phyloP scores from a whole-genome alignment of 2,113 vertebrate species.

The Tachysurus fulvidraco region DNA sequence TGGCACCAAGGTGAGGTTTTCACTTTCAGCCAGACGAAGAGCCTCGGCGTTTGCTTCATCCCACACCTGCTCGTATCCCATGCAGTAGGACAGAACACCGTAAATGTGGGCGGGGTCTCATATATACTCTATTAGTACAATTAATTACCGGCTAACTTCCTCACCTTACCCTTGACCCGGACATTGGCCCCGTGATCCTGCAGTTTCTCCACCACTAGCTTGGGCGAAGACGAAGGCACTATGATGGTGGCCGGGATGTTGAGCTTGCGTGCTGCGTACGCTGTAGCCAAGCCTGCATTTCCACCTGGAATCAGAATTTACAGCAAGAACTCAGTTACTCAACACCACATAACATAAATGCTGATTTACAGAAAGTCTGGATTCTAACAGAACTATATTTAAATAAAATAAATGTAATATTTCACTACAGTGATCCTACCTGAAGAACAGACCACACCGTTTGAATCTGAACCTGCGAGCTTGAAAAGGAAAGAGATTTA shows the following conservation, averaged over 20 bases:
- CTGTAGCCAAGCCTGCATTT: conserved; percentile 77
- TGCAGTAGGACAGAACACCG: too few relatives aligned
- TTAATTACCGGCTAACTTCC: background rate
- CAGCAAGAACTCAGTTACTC: background rate
- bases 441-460: conserved; percentile 77
- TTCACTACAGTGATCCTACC: conserved; percentile 57
- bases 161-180: conserved; percentile 70
- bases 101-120: too few relatives aligned
- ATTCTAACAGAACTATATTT: background rate
- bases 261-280: conserved; percentile 73
- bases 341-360: background rate
- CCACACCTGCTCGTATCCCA: conserved; percentile 68
- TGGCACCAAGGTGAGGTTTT: conserved; percentile 69
- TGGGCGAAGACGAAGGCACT: conserved; percentile 70
- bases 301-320: conserved; percentile 67
- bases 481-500: background rate
- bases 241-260: conserved; percentile 72
- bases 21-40: conserved; percentile 62
- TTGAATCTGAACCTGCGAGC: conserved; percentile 66
- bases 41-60: conserved; percentile 77
- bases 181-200: conserved; percentile 71
- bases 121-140: background rate
- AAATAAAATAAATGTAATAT: background rate
- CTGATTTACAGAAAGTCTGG: background rate
- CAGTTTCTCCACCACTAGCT: conserved; percentile 68